Evolutionary conservation across 2,113 vertebrate species (phyloP).

Genomic region (Onychostruthus taczanowskii): DNA sequence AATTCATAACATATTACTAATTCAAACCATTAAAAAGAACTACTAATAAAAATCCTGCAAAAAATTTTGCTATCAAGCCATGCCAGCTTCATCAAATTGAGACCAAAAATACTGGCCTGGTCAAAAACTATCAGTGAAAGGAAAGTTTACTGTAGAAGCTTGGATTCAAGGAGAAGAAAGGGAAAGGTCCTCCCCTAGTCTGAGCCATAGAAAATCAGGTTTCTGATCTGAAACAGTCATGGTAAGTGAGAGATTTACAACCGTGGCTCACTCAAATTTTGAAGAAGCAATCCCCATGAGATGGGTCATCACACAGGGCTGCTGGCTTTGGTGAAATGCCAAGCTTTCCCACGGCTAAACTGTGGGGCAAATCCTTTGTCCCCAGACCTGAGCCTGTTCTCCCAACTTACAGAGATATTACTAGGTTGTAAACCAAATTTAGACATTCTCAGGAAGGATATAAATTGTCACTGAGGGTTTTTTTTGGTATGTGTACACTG

Average conservation of each 20-base stretch:
- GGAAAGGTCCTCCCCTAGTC: background rate
- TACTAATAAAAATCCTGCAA: background rate
- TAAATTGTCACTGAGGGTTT: background rate
- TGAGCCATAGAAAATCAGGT: fast-evolving
- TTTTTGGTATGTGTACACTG: background rate
- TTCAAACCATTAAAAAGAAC: background rate
- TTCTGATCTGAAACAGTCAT: background rate
- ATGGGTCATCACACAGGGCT: background rate
- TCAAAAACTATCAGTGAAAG: background rate
- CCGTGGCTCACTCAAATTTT: background rate
- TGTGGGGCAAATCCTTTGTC: background rate
- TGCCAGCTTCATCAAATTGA: background rate
- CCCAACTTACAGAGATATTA: background rate
- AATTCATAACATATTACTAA: background rate
- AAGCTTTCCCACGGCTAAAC: background rate
- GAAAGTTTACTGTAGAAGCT: background rate
- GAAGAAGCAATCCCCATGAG: background rate
- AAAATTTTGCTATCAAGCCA: background rate
- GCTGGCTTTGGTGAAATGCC: background rate
- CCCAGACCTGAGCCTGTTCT: fast-evolving
- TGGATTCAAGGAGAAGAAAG: background rate
- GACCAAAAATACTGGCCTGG: background rate
- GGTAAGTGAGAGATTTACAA: background rate
- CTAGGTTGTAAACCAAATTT: background rate
- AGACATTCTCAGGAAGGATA: background rate